Percentiles rank a stretch among this genome's conserved stretches.
Conservation (phyloP, 92 coral and sea anemone genomes). For the Actinernus sp. region DNA sequence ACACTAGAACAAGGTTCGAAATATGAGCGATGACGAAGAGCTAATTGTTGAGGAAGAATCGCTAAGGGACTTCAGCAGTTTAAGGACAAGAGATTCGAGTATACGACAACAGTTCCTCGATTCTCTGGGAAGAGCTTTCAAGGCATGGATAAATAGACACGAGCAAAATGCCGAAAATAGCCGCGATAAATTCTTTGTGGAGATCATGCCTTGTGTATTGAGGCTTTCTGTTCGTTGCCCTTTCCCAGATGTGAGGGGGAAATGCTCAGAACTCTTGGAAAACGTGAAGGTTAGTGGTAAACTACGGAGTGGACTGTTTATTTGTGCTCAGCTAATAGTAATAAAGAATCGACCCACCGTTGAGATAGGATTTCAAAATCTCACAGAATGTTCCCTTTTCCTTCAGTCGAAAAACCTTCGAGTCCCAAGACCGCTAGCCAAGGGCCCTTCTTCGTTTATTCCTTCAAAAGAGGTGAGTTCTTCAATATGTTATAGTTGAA, state of each 20-base stretch:
- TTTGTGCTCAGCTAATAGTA: not conserved
- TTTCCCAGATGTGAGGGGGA: conserved; percentile 91
- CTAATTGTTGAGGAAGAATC: conserved; percentile 78
- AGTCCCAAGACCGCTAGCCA: conserved; percentile 79
- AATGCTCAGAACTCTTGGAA: conserved; percentile 71
- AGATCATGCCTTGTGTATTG: conserved; percentile 82
- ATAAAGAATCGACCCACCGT: not conserved
- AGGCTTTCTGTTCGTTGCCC: conserved; percentile 90
- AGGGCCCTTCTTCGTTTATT: conserved; percentile 88
- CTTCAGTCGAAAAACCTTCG: conserved; percentile 77
- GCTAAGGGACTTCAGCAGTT: conserved; percentile 75
- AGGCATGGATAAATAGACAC: conserved; percentile 73
- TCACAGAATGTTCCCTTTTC: conserved; percentile 11
- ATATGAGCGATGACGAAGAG: conserved; percentile 94
- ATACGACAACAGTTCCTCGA: conserved; percentile 76
- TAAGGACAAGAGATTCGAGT: conserved; percentile 75
- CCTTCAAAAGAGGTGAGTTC: conserved; percentile 93
- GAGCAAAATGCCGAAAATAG: conserved; percentile 64
- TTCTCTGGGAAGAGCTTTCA: conserved; percentile 54
- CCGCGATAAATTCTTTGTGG: conserved; percentile 61
- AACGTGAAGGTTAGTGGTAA: conserved; percentile 76
- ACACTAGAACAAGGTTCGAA: conserved; percentile 24
- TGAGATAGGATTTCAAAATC: not conserved
- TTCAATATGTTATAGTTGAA: not conserved
- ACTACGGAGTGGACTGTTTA: too few relatives aligned